These are phyloP conservation scores for Microctonus aethiopoides DNA, from an alignment of 2,888 invertebrate species.

Conservation along the genomic window DNA sequence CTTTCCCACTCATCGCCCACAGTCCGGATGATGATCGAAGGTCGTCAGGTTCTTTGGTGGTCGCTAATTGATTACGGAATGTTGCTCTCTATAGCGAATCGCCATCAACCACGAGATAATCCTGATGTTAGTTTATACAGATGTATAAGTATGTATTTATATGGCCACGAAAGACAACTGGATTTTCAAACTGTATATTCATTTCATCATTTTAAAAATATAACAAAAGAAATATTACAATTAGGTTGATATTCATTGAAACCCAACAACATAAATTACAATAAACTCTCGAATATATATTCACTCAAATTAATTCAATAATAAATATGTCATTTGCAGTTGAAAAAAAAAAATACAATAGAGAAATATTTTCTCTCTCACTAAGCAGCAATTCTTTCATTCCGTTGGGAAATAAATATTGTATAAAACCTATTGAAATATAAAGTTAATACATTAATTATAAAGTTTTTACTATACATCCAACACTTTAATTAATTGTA, in stretches of 20 bases:
- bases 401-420: background rate
- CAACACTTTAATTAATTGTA: background rate
- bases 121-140: background rate
- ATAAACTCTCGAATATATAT: background rate
- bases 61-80: conserved; percentile 59
- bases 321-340: background rate
- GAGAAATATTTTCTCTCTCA: background rate
- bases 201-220: background rate
- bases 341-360: background rate
- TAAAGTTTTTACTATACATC: background rate
- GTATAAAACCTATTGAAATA: background rate
- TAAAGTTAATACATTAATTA: background rate
- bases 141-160: background rate
- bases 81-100: conserved; percentile 15
- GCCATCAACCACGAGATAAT: background rate
- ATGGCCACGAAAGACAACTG: background rate
- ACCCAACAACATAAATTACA: background rate
- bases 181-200: background rate
- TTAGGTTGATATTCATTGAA: background rate
- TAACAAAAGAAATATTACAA: background rate
- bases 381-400: background rate
- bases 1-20: background rate
- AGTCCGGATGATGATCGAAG: too few species aligned
- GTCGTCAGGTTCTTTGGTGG: conserved; percentile 57
- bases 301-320: background rate